A percentile compares a stretch with the other conserved stretches of the same genome.
phyloP scores from a whole-genome alignment of 2,113 vertebrate genomes.

The Lasiurus borealis region DNA sequence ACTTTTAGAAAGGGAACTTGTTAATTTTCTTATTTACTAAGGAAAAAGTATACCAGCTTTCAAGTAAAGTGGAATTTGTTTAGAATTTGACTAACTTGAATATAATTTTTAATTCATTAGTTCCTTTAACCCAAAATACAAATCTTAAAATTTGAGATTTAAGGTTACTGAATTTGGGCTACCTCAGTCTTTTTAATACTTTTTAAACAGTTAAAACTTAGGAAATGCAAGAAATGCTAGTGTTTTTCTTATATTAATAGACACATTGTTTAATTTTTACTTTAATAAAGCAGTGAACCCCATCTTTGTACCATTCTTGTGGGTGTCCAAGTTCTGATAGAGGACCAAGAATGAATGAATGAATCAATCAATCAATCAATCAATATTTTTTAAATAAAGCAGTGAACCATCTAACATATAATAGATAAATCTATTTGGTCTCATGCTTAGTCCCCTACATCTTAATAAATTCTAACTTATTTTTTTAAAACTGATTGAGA shows the following conservation, averaged over 20 bases:
- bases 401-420: background rate
- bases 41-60: background rate
- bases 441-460: background rate
- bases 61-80: background rate
- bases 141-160: constrained; percentile 9
- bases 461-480: background rate
- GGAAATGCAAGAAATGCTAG: background rate
- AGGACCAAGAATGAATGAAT: background rate
- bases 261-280: background rate
- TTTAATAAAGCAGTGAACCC: background rate
- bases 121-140: too few relatives aligned
- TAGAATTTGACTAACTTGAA: background rate
- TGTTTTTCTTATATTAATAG: constrained; percentile 31
- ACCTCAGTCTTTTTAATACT: constrained; percentile 3
- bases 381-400: background rate
- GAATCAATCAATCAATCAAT: too few relatives aligned
- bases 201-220: constrained; percentile 53
- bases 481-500: background rate
- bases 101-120: background rate
- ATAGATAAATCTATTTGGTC: background rate
- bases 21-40: constrained; percentile 41
- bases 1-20: background rate
- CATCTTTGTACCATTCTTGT: background rate
- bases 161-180: constrained; percentile 26
- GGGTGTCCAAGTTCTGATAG: background rate